These are phyloP conservation scores for Gyps fulvus DNA, from an alignment of 2,113 vertebrate species.

Conservation along the genomic window DNA sequence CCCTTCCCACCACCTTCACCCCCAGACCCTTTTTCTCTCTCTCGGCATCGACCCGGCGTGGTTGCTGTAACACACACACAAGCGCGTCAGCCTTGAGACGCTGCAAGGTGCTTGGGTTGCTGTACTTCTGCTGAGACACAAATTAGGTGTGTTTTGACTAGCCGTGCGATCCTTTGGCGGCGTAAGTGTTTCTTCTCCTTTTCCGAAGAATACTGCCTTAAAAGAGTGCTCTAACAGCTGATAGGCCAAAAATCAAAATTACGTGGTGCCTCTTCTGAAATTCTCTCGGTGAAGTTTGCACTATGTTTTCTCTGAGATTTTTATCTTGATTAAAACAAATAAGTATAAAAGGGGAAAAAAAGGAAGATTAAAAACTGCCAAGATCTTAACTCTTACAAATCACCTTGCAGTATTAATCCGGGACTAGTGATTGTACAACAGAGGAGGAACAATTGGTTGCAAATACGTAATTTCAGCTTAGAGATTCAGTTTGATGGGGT, in stretches of 20 bases:
- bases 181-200: neutral
- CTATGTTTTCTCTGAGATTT: neutral
- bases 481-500: neutral
- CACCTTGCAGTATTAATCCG: neutral
- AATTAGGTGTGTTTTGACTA: neutral
- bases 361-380: neutral
- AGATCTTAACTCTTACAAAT: neutral
- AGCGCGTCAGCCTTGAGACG: neutral
- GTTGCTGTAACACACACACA: neutral
- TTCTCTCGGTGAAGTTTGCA: neutral
- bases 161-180: neutral
- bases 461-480: neutral
- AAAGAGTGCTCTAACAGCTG: neutral
- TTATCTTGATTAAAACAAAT: neutral
- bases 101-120: neutral
- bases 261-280: neutral
- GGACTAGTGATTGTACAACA: neutral
- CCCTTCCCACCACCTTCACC: neutral
- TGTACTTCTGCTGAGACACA: neutral
- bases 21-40: neutral
- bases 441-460: neutral
- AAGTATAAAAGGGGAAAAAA: rapidly evolving
- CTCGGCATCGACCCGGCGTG: neutral
- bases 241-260: neutral
- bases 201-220: neutral